Conservation (phyloP, 2,888 invertebrate genomes). For the Agonopterix subpropinquella region DNA sequence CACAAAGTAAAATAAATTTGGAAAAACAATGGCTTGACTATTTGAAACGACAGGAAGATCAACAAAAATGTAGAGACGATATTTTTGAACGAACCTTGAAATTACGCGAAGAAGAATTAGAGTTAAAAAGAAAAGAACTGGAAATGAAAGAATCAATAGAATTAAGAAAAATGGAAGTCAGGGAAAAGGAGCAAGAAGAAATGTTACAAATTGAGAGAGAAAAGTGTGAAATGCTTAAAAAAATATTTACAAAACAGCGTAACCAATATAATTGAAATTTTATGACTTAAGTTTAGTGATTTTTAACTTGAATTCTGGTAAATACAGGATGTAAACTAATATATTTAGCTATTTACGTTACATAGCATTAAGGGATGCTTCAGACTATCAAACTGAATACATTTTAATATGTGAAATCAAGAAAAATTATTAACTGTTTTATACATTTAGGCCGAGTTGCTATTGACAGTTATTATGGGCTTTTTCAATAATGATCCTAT, state of each 20-base stretch:
- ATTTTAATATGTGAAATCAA: too few species aligned
- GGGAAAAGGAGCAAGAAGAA: constrained; percentile 33
- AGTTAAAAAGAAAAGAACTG: constrained; percentile 30
- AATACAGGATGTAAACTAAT: too few species aligned
- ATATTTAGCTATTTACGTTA: too few species aligned
- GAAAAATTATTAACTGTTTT: too few species aligned
- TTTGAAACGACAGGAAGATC: constrained; percentile 33
- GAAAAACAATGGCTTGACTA: constrained; percentile 47
- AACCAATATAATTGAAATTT: too few species aligned
- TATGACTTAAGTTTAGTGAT: too few species aligned
- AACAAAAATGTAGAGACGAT: constrained; percentile 27
- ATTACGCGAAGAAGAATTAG: constrained; percentile 34
- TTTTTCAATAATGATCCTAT: too few species aligned
- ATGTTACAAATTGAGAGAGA: constrained; percentile 33
- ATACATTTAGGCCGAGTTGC: too few species aligned
- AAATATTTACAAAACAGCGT: constrained; percentile 19
- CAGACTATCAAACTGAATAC: too few species aligned
- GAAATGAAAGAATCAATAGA: constrained; percentile 37
- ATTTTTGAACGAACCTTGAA: constrained; percentile 32
- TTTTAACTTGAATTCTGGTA: too few species aligned
- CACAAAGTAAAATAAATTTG: constrained; percentile 39
- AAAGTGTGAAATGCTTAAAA: constrained; percentile 37
- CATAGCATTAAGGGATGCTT: too few species aligned
- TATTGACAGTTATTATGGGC: too few species aligned
- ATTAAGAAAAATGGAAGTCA: constrained; percentile 29